Evolutionary conservation across 64 coral and sea anemone species (phyloP).

Genomic region (Montipora cactus): DNA sequence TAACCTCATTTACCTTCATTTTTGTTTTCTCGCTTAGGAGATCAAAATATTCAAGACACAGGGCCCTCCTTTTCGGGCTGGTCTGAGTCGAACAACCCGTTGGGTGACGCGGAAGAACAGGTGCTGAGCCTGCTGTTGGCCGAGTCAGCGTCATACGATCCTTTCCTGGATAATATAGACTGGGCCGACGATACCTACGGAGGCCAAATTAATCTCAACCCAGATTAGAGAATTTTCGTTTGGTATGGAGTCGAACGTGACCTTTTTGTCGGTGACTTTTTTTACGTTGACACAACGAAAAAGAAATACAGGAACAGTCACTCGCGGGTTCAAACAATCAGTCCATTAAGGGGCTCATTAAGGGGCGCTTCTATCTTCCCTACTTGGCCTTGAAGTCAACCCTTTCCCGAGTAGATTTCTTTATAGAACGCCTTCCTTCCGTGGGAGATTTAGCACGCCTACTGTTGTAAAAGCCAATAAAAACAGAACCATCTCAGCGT

Average conservation of each 20-base stretch:
- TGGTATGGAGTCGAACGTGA: background rate
- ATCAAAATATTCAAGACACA: constrained; percentile 5
- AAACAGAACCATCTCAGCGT: no score
- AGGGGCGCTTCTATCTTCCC: no score
- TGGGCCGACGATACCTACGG: constrained; percentile 28
- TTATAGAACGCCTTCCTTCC: no score
- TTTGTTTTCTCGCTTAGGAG: background rate
- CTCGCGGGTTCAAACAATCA: no score
- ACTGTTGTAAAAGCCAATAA: no score
- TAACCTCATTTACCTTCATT: background rate
- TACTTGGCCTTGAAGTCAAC: no score
- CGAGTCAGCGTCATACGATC: constrained; percentile 68
- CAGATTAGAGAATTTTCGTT: background rate
- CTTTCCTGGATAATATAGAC: constrained; percentile 59
- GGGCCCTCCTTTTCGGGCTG: constrained; percentile 19
- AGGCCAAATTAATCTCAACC: constrained; percentile 25
- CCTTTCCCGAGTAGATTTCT: no score
- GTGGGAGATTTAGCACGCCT: no score
- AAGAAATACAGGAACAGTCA: background rate
- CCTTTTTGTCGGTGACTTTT: background rate
- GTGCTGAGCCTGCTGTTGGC: constrained; percentile 65
- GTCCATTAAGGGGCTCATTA: no score
- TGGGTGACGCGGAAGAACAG: constrained; percentile 68
- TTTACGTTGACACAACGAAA: background rate
- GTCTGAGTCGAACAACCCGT: constrained; percentile 38